Percentiles rank a stretch among this genome's conserved stretches.
Evolutionary conservation across 2,113 vertebrate species (phyloP).

Genomic region (Seriola aureovittata): DNA sequence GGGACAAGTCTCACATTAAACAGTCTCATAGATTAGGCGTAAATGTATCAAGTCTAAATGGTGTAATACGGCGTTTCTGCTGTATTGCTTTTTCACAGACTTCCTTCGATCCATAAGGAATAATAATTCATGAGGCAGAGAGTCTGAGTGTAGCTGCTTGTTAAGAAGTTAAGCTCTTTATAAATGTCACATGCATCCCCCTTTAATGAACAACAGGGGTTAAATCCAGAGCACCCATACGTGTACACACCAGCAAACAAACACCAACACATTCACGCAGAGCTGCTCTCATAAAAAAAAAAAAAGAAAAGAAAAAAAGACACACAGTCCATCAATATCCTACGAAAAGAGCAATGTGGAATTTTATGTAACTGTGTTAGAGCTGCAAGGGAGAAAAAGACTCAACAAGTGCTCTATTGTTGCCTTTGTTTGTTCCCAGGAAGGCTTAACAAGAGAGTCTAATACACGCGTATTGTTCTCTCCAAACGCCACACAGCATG

Average conservation of each 20-base stretch:
- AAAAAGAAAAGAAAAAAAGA: neutral
- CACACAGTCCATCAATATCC: neutral
- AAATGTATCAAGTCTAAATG: constrained; percentile 72
- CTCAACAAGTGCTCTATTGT: constrained; percentile 69
- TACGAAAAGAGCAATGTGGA: neutral
- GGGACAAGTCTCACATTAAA: constrained; percentile 72
- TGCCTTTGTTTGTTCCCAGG: constrained; percentile 62
- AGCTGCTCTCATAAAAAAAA: neutral
- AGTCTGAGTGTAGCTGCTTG: constrained; percentile 44
- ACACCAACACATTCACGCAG: neutral
- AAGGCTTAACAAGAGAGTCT: constrained; percentile 63
- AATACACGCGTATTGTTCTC: constrained; percentile 59
- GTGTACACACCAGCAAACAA: neutral
- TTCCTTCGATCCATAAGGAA: constrained; percentile 50
- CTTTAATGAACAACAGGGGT: constrained; percentile 65
- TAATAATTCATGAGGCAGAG: constrained; percentile 62
- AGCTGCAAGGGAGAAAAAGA: constrained; percentile 30
- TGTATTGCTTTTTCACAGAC: constrained; percentile 74
- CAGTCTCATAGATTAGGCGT: constrained; percentile 70
- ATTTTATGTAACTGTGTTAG: constrained; percentile 16
- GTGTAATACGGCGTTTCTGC: constrained; percentile 55
- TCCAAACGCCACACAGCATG: constrained; percentile 58
- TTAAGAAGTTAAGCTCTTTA: constrained; percentile 73
- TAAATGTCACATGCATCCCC: constrained; percentile 73
- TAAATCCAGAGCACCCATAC: constrained; percentile 40